phyloP scores from a whole-genome alignment of 2,888 invertebrate species.

The Ectemnius continuus region DNA sequence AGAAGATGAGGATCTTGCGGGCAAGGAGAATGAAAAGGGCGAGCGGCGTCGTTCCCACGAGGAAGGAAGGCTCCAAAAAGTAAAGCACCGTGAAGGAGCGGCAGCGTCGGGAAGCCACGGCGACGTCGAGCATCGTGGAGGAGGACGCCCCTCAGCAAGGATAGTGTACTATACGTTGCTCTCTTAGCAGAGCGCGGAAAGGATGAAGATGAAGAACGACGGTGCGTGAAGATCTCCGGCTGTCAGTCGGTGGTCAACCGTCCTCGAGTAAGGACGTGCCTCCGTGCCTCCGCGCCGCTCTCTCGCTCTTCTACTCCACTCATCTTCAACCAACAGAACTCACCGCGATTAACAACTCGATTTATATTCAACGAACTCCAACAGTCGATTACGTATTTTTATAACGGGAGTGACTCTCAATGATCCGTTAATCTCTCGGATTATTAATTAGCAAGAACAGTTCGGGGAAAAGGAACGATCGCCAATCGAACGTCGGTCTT shows the following conservation, averaged over 20 bases:
- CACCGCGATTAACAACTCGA: too few relatives aligned
- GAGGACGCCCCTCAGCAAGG: slow-evolving; percentile 48
- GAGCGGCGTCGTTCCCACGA: slow-evolving; percentile 25
- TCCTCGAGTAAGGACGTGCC: slow-evolving; percentile 69
- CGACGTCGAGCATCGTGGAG: background rate
- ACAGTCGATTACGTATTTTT: too few relatives aligned
- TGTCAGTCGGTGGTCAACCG: slow-evolving; percentile 77
- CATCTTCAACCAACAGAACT: background rate
- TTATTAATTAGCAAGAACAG: background rate
- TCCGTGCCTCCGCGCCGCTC: slow-evolving; percentile 10
- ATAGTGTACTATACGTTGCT: slow-evolving; percentile 43
- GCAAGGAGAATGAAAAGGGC: slow-evolving; percentile 13
- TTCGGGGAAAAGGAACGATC: background rate
- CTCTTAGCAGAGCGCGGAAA: slow-evolving; percentile 59
- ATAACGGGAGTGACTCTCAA: too few relatives aligned
- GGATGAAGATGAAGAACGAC: slow-evolving; percentile 76
- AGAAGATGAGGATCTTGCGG: background rate
- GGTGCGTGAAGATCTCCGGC: slow-evolving; percentile 72
- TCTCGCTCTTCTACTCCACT: slow-evolving; percentile 27
- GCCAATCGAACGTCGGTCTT: too few relatives aligned
- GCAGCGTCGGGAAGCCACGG: slow-evolving; percentile 32
- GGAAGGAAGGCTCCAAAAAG: slow-evolving; percentile 34
- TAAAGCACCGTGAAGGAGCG: slow-evolving; percentile 33
- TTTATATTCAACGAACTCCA: too few relatives aligned
- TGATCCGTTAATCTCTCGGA: too few relatives aligned